Evolutionary conservation across 2,113 vertebrate genomes (phyloP).

Genomic region (Hyperopisus bebe): DNA sequence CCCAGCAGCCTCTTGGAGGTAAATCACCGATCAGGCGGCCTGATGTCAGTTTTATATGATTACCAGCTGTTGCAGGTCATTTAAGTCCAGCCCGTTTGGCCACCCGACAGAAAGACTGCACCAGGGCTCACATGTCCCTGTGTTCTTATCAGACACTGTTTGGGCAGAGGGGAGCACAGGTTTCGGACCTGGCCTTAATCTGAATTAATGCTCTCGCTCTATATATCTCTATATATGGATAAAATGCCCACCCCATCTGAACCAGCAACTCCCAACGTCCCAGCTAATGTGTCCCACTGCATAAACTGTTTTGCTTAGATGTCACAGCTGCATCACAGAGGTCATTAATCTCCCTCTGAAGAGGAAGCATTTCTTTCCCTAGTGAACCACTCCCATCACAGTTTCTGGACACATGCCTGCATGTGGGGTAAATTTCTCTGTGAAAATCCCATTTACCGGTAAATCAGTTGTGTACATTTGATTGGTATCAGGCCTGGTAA

Average conservation of each 20-base stretch:
- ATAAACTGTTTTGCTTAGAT: constrained; percentile 23
- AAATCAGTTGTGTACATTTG: constrained; percentile 7
- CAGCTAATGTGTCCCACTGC: constrained; percentile 18
- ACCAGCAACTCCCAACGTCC: neutral
- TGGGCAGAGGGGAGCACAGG: neutral
- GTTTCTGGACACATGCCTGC: neutral
- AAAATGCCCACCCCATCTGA: neutral
- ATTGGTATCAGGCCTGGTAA: neutral
- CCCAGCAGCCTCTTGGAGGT: constrained; percentile 16
- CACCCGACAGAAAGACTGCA: neutral
- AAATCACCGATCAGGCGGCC: constrained; percentile 8
- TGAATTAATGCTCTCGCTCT: neutral
- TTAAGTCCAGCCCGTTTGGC: neutral
- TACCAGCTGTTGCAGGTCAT: constrained; percentile 24
- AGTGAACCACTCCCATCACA: neutral
- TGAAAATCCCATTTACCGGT: neutral
- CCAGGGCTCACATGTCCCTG: neutral
- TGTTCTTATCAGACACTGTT: neutral
- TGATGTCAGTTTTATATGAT: constrained; percentile 20
- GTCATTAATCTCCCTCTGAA: constrained; percentile 14
- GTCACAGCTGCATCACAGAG: constrained; percentile 23
- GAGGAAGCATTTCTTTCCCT: constrained; percentile 8
- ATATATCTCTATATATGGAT: constrained; percentile 8
- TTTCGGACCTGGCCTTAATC: neutral
- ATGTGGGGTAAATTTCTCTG: neutral